A percentile compares a stretch with the other conserved stretches of the same genome.
Conservation (phyloP, 53 echinoderm and acorn worm species). For the Zoroaster sp. region DNA sequence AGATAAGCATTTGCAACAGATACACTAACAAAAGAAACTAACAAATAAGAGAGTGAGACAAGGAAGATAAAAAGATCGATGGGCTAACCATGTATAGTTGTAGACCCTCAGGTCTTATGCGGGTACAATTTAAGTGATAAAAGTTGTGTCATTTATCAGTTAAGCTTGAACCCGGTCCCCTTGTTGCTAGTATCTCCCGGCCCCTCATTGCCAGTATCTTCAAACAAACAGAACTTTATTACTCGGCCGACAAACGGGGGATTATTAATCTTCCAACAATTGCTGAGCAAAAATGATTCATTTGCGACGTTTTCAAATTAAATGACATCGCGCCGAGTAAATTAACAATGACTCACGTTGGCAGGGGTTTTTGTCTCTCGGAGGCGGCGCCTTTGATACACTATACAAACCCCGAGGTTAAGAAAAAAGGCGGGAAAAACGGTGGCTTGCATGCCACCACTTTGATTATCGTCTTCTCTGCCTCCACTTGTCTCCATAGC, state of each 20-base stretch:
- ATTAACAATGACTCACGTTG: slow-evolving; percentile 56
- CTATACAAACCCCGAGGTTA: slow-evolving; percentile 18
- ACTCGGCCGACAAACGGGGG: neutral
- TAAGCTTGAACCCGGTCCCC: neutral
- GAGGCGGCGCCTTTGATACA: slow-evolving; percentile 36
- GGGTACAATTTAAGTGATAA: neutral
- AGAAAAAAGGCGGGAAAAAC: neutral
- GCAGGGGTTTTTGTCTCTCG: slow-evolving; percentile 37
- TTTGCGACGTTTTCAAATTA: slow-evolving; percentile 42
- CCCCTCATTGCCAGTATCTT: neutral
- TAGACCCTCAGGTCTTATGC: neutral
- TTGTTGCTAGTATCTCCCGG: neutral
- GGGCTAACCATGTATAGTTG: neutral
- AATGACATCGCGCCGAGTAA: slow-evolving; percentile 45
- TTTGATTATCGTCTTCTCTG: slow-evolving; percentile 30
- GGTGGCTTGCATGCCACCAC: slow-evolving; percentile 31
- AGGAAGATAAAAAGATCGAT: neutral
- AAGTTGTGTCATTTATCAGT: slow-evolving; percentile 1
- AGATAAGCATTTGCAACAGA: neutral
- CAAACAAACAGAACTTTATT: neutral
- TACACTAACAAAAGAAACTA: neutral
- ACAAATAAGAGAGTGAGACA: neutral
- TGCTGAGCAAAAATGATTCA: slow-evolving; percentile 41
- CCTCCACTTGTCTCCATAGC: slow-evolving; percentile 2
- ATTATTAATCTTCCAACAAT: slow-evolving; percentile 47